Evolutionary conservation across 2,888 invertebrate genomes (phyloP).

Genomic region (Nezara viridula): DNA sequence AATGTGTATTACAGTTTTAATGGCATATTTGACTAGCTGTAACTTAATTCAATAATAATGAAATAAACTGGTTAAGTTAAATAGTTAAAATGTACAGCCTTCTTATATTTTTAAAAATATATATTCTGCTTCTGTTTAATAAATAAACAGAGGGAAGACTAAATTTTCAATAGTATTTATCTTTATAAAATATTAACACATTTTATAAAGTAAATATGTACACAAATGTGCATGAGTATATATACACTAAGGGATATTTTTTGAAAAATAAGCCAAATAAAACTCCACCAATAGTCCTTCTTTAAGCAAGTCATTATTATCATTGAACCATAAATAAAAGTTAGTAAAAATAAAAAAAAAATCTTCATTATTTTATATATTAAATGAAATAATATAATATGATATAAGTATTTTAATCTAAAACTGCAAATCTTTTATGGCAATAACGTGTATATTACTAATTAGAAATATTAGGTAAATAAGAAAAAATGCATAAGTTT

Average conservation of each 20-base stretch:
- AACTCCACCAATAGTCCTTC: no score
- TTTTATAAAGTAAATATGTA: neutral
- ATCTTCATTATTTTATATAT: no score
- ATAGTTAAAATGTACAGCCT: neutral
- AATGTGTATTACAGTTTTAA: neutral
- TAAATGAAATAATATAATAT: no score
- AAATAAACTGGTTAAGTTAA: neutral
- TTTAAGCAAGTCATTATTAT: no score
- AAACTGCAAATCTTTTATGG: neutral
- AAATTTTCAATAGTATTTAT: neutral
- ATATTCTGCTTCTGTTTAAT: slow-evolving; percentile 1
- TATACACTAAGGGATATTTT: no score
- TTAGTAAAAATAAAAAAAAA: no score
- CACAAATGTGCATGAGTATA: no score
- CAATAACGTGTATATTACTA: neutral
- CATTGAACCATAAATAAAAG: no score
- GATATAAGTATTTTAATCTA: no score
- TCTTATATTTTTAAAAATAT: neutral
- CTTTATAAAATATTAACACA: neutral
- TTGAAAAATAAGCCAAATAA: no score
- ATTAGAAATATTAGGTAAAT: neutral
- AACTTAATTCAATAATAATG: neutral
- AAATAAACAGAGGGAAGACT: neutral
- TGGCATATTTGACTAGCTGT: neutral
- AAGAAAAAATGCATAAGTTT: neutral